Conservation (phyloP, 2,888 invertebrate species). For the Coleophora deauratella region DNA sequence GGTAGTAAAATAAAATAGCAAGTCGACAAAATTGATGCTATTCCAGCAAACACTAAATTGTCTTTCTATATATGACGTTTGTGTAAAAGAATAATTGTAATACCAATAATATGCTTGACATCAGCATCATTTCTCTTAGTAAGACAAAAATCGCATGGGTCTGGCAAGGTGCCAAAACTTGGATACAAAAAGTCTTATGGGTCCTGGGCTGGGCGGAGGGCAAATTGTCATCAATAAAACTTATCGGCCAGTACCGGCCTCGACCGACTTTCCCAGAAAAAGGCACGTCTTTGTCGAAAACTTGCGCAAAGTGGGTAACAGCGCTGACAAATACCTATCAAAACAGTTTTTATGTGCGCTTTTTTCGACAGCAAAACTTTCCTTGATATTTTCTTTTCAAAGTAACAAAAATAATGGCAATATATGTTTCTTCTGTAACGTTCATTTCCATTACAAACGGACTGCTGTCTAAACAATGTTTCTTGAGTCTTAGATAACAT, state of each 20-base stretch:
- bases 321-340: conserved; percentile 1
- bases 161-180: conserved; percentile 39
- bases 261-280: conserved; percentile 30
- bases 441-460: too few relatives aligned
- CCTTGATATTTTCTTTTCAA: too few relatives aligned
- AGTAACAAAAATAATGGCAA: too few relatives aligned
- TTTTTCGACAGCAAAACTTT: neutral
- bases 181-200: too few relatives aligned
- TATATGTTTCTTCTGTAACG: too few relatives aligned
- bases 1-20: too few relatives aligned
- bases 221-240: conserved; percentile 53
- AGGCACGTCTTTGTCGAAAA: conserved; percentile 24
- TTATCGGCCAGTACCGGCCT: conserved; percentile 35
- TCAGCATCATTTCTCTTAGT: conserved; percentile 22
- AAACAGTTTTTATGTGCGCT: conserved; percentile 1
- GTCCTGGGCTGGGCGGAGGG: conserved; percentile 5
- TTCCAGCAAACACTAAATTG: too few relatives aligned
- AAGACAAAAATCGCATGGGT: conserved; percentile 36
- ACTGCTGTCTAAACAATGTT: too few relatives aligned
- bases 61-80: too few relatives aligned
- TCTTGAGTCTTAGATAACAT: too few relatives aligned
- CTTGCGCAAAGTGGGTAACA: neutral
- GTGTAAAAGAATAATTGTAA: conserved; percentile 4
- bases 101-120: conserved; percentile 3
- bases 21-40: too few relatives aligned